A percentile compares a stretch with the other conserved stretches of the same genome.
These are phyloP conservation scores for Tauraco erythrolophus DNA, from an alignment of 2,113 vertebrate genomes.

Conservation along the genomic window DNA sequence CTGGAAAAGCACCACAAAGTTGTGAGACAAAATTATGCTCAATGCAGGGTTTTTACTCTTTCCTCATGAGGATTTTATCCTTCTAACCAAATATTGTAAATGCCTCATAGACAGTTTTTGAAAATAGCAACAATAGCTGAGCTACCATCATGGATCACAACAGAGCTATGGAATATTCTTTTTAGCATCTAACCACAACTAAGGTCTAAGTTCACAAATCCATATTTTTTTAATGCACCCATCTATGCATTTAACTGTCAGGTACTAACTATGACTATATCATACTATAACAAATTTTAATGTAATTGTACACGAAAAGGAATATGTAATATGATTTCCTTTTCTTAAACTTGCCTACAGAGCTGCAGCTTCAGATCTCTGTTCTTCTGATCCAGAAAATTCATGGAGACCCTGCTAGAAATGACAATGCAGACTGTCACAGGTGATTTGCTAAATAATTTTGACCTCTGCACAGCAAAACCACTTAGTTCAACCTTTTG, in stretches of 20 bases:
- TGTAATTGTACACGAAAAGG: not conserved
- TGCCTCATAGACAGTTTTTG: not conserved
- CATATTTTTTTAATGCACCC: rapidly evolving
- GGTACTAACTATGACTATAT: not conserved
- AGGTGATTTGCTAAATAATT: not conserved
- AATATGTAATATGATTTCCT: not conserved
- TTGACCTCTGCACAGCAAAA: not conserved
- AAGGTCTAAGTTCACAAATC: not conserved
- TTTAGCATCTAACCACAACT: not conserved
- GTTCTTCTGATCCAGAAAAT: not conserved
- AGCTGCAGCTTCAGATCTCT: not conserved
- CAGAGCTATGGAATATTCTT: not conserved
- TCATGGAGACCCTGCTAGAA: not conserved
- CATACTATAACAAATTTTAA: not conserved
- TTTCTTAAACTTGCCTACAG: not conserved
- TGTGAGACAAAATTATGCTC: not conserved
- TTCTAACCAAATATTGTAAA: not conserved
- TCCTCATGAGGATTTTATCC: not conserved
- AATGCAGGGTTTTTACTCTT: not conserved
- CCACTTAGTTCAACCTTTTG: not conserved
- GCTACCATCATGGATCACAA: not conserved
- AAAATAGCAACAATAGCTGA: not conserved
- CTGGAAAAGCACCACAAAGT: not conserved
- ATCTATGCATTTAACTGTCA: not conserved
- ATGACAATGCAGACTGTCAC: not conserved